Conservation (phyloP, 92 coral and sea anemone genomes). For the Virgularia gustaviana region DNA sequence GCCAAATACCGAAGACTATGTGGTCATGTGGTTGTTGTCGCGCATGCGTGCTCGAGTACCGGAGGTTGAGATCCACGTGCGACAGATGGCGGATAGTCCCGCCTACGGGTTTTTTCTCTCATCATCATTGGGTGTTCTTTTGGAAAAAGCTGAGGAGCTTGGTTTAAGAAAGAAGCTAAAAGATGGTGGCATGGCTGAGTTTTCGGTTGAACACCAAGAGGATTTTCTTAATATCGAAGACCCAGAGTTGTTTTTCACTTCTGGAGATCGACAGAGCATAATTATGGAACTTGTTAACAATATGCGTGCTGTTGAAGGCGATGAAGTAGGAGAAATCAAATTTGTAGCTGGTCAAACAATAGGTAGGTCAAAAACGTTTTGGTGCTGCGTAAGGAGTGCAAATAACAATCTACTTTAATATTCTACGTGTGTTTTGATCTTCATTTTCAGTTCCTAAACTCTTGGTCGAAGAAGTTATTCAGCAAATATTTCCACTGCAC, state of each 20-base stretch:
- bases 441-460: slow-evolving; percentile 77
- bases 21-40: slow-evolving; percentile 97
- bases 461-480: slow-evolving; percentile 79
- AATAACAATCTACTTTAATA: neutral
- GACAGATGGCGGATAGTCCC: slow-evolving; percentile 93
- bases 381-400: neutral
- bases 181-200: slow-evolving; percentile 97
- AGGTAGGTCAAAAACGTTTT: slow-evolving; percentile 49
- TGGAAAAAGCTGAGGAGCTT: slow-evolving; percentile 76
- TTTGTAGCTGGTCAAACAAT: slow-evolving; percentile 96
- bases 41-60: slow-evolving; percentile 93
- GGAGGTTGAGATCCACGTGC: slow-evolving; percentile 87
- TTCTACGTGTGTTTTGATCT: neutral
- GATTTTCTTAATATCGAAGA: slow-evolving; percentile 78
- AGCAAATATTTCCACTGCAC: slow-evolving; percentile 93
- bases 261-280: slow-evolving; percentile 92
- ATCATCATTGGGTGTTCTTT: slow-evolving; percentile 68
- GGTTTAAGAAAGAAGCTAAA: slow-evolving; percentile 79
- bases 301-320: slow-evolving; percentile 89
- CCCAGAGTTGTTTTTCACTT: slow-evolving; percentile 79
- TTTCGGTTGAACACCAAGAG: slow-evolving; percentile 64
- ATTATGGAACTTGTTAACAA: slow-evolving; percentile 85
- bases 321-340: slow-evolving; percentile 86
- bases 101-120: slow-evolving; percentile 91
- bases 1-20: slow-evolving; percentile 93